A percentile compares a stretch with the other conserved stretches of the same genome.
Conservation (phyloP, 2,797 vertebrate species). For the Falco naumanni region DNA sequence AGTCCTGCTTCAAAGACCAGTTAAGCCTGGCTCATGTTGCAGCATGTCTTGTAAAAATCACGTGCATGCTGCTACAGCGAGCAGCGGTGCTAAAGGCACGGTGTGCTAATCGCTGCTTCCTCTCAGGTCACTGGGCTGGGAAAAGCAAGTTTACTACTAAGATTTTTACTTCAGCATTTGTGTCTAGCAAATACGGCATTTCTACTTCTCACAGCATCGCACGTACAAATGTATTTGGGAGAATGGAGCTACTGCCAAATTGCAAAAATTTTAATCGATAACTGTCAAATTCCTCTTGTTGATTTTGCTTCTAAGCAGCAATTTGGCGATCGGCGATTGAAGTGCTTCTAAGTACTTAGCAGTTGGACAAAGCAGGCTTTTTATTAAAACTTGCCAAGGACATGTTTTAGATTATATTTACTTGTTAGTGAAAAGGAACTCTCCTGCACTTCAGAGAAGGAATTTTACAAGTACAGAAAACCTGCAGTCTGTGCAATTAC, state of each 20-base stretch:
- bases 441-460: background rate
- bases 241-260: background rate
- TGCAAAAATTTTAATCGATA: background rate
- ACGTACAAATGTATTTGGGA: background rate
- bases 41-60: background rate
- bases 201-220: background rate
- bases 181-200: background rate
- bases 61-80: accelerated
- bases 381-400: background rate
- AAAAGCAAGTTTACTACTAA: background rate
- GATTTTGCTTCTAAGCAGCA: background rate
- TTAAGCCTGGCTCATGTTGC: background rate
- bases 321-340: background rate
- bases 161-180: background rate
- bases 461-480: background rate
- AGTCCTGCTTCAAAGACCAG: slow-evolving; percentile 20
- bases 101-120: background rate
- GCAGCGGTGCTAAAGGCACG: background rate
- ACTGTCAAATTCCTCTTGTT: background rate
- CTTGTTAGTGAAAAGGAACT: background rate
- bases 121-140: background rate
- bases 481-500: background rate
- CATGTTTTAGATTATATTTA: background rate
- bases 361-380: background rate
- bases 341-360: background rate